A percentile compares a stretch with the other conserved stretches of the same genome.
Conservation (phyloP, 2,113 vertebrate genomes). For the Amblyopsis rosae region DNA sequence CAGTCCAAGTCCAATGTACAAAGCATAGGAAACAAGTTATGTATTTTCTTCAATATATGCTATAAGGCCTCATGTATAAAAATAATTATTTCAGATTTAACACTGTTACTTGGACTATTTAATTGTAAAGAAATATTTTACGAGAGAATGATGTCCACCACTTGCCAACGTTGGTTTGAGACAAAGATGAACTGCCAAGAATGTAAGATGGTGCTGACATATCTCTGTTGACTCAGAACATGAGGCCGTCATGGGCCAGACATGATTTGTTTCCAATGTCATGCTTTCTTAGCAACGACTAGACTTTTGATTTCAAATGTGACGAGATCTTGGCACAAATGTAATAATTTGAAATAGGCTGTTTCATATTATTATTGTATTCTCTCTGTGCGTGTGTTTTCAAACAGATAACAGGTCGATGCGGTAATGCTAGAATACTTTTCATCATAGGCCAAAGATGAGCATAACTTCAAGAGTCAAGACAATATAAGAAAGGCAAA, state of each 20-base stretch:
- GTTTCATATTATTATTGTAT: slow-evolving; percentile 32
- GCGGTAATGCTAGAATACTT: slow-evolving; percentile 15
- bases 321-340: slow-evolving; percentile 40
- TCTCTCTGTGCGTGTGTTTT: background rate
- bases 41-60: background rate
- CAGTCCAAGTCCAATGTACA: slow-evolving; percentile 2
- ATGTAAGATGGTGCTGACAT: slow-evolving; percentile 51
- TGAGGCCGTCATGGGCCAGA: slow-evolving; percentile 38
- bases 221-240: slow-evolving; percentile 46
- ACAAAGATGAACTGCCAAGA: slow-evolving; percentile 52
- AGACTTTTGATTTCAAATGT: slow-evolving; percentile 61
- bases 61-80: background rate
- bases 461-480: slow-evolving; percentile 12
- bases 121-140: slow-evolving; percentile 14
- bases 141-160: slow-evolving; percentile 23
- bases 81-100: background rate
- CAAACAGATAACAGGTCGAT: slow-evolving; percentile 13
- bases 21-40: slow-evolving; percentile 4
- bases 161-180: slow-evolving; percentile 49
- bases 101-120: background rate
- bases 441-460: slow-evolving; percentile 25
- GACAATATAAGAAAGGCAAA: slow-evolving; percentile 32
- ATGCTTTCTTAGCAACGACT: slow-evolving; percentile 59
- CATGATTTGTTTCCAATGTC: slow-evolving; percentile 56
- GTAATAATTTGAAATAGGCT: slow-evolving; percentile 25